Conservation (phyloP, 1,140 invertebrate genomes). For the Trichogramma pretiosum region DNA sequence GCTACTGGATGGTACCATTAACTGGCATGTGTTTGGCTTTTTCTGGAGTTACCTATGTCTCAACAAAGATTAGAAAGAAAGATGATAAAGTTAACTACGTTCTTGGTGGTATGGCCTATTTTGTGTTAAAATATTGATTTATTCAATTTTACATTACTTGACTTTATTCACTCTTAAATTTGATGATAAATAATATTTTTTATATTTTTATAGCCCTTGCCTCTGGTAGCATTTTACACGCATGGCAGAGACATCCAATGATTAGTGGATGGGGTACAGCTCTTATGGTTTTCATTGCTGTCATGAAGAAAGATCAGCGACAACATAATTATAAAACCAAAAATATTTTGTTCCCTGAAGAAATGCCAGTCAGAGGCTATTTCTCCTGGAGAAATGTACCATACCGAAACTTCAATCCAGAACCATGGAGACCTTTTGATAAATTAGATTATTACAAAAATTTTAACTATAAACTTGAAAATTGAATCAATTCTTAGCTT, state of each 20-base stretch:
- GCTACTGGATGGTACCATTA: constrained; percentile 50
- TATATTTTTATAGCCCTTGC: constrained; percentile 15
- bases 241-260: constrained; percentile 21
- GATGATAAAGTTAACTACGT: constrained; percentile 49
- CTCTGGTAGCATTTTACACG: constrained; percentile 20
- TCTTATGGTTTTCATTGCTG: constrained; percentile 40
- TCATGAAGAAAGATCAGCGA: constrained; percentile 54
- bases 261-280: constrained; percentile 26
- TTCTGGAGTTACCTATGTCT: constrained; percentile 50
- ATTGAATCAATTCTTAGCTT: too few relatives aligned
- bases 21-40: constrained; percentile 57
- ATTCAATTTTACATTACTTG: not conserved
- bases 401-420: not conserved
- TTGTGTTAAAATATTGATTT: too few relatives aligned
- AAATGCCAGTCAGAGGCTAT: not conserved
- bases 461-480: constrained; percentile 17
- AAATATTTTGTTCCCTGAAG: not conserved
- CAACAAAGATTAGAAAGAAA: constrained; percentile 52
- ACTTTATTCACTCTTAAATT: too few relatives aligned
- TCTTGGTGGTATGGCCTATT: constrained; percentile 29
- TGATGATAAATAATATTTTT: not conserved
- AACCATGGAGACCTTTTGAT: not conserved
- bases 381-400: constrained; percentile 2
- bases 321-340: not conserved
- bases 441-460: constrained; percentile 10